Conservation (phyloP, 2,113 vertebrate species). For the Herpailurus yagouaroundi region DNA sequence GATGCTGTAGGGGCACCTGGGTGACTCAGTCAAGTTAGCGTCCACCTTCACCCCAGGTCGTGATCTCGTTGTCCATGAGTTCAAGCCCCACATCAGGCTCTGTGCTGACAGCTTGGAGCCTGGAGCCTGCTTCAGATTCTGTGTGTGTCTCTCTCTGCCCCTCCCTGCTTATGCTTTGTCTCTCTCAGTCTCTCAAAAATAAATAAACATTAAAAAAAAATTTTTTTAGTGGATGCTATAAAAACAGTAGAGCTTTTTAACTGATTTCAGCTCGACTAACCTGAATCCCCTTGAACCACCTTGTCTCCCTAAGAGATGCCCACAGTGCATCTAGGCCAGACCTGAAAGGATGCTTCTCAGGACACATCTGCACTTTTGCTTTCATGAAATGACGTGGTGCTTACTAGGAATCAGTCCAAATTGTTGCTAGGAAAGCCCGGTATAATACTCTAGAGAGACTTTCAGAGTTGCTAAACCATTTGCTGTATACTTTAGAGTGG, state of each 20-base stretch:
- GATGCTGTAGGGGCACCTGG: neutral
- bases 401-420: neutral
- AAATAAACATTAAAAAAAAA: neutral
- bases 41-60: no score
- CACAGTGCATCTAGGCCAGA: neutral
- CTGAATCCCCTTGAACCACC: neutral
- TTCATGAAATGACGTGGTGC: neutral
- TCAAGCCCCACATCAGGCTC: no score
- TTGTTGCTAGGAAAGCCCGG: neutral
- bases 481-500: neutral
- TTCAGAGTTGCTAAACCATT: neutral
- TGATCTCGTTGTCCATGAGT: no score
- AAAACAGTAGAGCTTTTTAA: neutral
- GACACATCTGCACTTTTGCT: neutral
- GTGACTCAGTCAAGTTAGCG: no score
- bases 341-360: neutral
- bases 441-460: neutral
- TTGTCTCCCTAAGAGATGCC: neutral
- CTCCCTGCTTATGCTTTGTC: no score
- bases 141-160: no score
- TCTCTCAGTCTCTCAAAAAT: no score
- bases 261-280: neutral
- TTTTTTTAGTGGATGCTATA: neutral
- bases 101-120: no score
- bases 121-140: no score